phyloP scores from a whole-genome alignment of 2,113 vertebrate genomes.

The Lycaon pictus region DNA sequence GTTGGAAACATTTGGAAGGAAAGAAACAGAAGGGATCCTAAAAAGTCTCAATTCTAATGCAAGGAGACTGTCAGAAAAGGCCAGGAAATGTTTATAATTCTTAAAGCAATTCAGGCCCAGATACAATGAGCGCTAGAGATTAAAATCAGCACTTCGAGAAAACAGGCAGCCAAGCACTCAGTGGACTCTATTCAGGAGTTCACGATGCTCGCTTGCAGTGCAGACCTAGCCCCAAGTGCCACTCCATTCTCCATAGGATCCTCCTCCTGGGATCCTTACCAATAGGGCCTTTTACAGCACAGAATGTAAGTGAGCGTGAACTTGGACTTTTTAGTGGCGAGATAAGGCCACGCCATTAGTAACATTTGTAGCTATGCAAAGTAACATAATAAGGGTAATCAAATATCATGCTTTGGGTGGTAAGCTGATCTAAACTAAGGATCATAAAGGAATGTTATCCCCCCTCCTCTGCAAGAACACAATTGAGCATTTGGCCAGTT shows the following conservation, averaged over 20 bases:
- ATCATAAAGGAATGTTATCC: slow-evolving; percentile 78
- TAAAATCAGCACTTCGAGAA: slow-evolving; percentile 56
- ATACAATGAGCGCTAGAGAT: background rate
- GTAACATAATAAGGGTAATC: slow-evolving; percentile 79
- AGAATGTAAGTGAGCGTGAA: background rate
- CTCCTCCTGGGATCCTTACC: background rate
- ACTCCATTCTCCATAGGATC: background rate
- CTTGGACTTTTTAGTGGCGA: slow-evolving; percentile 17
- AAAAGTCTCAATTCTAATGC: background rate
- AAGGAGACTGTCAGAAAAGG: background rate
- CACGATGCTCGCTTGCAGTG: background rate
- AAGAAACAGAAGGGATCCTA: background rate
- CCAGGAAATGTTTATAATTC: background rate
- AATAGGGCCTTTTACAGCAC: background rate
- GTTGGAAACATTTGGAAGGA: background rate
- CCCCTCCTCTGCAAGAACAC: background rate
- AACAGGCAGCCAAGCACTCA: background rate
- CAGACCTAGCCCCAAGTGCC: background rate
- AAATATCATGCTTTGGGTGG: slow-evolving; percentile 72
- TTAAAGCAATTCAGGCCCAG: slow-evolving; percentile 32
- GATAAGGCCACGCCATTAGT: slow-evolving; percentile 60
- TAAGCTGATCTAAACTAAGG: slow-evolving; percentile 72
- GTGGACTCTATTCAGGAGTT: background rate
- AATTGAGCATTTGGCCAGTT: slow-evolving; percentile 10
- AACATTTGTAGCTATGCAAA: slow-evolving; percentile 74